These are phyloP conservation scores for Discoglossus pictus DNA, from an alignment of 2,797 vertebrate species.

Conservation along the genomic window DNA sequence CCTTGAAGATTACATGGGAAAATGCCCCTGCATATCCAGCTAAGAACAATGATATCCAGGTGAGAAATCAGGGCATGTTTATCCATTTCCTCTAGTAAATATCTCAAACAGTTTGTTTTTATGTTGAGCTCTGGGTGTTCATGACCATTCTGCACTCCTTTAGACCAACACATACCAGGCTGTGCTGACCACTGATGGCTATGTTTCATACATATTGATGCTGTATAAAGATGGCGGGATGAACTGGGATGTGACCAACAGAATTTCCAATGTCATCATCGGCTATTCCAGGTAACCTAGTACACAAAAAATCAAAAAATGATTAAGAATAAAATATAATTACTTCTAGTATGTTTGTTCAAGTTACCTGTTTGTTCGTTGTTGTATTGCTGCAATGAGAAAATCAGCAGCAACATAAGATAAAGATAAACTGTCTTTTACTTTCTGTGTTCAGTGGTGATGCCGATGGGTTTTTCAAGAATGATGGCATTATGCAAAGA, in stretches of 20 bases:
- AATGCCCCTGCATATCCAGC: constrained; percentile 29
- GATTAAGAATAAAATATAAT: no score
- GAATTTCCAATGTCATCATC: constrained; percentile 54
- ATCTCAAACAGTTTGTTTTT: no score
- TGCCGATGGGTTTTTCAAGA: constrained; percentile 61
- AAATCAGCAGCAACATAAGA: no score
- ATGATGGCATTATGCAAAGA: constrained; percentile 58
- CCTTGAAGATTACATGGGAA: constrained; percentile 45
- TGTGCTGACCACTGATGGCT: constrained; percentile 71
- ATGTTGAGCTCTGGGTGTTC: no score
- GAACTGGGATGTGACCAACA: constrained; percentile 60
- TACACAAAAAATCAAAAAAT: no score
- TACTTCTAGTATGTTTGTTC: no score
- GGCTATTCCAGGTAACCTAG: constrained; percentile 76
- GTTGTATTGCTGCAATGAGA: no score
- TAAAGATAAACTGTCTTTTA: no score
- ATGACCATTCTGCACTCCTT: no score
- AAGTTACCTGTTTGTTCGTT: no score
- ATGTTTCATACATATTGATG: constrained; percentile 66
- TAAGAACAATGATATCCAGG: constrained; percentile 9
- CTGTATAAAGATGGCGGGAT: constrained; percentile 67
- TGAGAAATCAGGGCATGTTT: not conserved
- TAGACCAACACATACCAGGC: constrained; percentile 74
- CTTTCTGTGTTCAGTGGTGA: constrained; percentile 59
- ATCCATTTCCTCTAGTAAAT: no score